Evolutionary conservation across 2,113 vertebrate genomes (phyloP).

Genomic region (Lepisosteus oculatus): DNA sequence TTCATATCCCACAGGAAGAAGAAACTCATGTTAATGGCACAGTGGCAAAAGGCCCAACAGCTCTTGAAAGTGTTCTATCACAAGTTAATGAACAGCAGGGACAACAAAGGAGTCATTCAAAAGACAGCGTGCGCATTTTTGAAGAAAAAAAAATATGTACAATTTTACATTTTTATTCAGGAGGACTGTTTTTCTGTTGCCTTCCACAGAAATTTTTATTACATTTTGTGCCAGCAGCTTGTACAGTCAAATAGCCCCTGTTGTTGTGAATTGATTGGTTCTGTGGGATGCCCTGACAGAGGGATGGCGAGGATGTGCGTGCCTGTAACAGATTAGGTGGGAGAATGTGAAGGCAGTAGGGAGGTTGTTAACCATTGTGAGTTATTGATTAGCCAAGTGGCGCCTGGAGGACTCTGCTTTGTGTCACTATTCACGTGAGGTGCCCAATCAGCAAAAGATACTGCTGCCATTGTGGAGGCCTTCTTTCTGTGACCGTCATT

Average conservation of each 20-base stretch:
- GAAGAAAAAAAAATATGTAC: background rate
- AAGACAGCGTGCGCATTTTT: background rate
- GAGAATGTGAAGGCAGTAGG: slow-evolving; percentile 51
- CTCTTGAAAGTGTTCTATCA: background rate
- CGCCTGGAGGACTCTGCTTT: slow-evolving; percentile 56
- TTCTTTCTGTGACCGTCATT: background rate
- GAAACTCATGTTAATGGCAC: background rate
- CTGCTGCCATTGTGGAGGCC: background rate
- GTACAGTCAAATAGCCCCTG: slow-evolving; percentile 21
- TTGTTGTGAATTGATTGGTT: slow-evolving; percentile 29
- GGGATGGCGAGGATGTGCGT: slow-evolving; percentile 36
- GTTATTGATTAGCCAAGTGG: slow-evolving; percentile 59
- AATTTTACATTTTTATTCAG: background rate
- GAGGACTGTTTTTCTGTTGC: background rate
- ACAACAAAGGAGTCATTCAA: background rate
- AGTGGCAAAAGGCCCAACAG: background rate
- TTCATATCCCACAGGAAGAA: background rate
- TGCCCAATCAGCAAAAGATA: background rate
- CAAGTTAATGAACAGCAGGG: background rate
- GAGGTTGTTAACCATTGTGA: slow-evolving; percentile 71
- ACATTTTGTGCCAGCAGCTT: background rate
- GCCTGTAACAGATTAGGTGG: slow-evolving; percentile 65
- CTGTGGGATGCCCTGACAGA: background rate
- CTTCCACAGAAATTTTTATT: background rate
- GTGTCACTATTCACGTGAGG: slow-evolving; percentile 54